phyloP scores from a whole-genome alignment of 1,140 invertebrate species.

The Patella vulgata region DNA sequence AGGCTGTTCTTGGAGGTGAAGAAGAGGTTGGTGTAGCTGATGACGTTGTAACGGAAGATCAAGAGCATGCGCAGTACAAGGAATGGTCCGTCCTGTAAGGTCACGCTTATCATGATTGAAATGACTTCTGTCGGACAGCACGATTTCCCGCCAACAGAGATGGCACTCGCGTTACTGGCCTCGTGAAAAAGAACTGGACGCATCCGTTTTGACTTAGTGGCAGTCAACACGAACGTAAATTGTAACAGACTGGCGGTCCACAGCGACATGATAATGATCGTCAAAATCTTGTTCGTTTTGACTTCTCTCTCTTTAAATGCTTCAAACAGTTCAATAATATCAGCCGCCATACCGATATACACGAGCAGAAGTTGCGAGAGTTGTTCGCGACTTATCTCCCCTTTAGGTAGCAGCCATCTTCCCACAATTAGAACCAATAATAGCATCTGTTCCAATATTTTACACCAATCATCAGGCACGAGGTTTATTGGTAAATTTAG shows the following conservation, averaged over 20 bases:
- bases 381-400: slow-evolving; percentile 90
- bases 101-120: slow-evolving; percentile 70
- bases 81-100: slow-evolving; percentile 81
- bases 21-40: slow-evolving; percentile 89
- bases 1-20: slow-evolving; percentile 89
- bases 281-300: slow-evolving; percentile 32
- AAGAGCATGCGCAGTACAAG: slow-evolving; percentile 82
- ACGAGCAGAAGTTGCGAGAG: slow-evolving; percentile 86
- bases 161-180: slow-evolving; percentile 11
- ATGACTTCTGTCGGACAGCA: slow-evolving; percentile 69
- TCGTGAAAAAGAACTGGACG: slow-evolving; percentile 9
- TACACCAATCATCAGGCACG: slow-evolving; percentile 73
- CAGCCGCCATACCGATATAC: slow-evolving; percentile 81
- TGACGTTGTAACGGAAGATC: slow-evolving; percentile 84
- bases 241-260: slow-evolving; percentile 86
- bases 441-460: slow-evolving; percentile 86
- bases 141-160: slow-evolving; percentile 10
- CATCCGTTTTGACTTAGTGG: slow-evolving; percentile 74
- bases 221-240: slow-evolving; percentile 87
- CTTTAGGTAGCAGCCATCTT: slow-evolving; percentile 86
- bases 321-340: slow-evolving; percentile 93
- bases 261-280: slow-evolving; percentile 37
- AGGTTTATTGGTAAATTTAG: slow-evolving; percentile 23
- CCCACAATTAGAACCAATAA: slow-evolving; percentile 89
- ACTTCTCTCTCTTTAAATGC: slow-evolving; percentile 45